Base-by-base conservation (phyloP, 2,797 vertebrate species). In the Poeciliopsis presidionis region DNA sequence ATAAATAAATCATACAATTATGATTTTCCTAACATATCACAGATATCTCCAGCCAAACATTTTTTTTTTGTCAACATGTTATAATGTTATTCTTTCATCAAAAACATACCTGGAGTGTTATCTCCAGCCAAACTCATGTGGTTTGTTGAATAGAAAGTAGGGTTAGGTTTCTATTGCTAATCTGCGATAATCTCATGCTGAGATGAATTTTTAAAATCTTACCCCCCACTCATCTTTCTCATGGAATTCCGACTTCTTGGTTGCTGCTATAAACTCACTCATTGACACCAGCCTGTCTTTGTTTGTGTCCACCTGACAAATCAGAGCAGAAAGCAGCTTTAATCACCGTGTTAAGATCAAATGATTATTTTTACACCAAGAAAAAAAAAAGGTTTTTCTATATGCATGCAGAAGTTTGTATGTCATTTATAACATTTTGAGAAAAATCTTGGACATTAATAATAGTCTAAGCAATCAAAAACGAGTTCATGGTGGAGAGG, bases 141-240 rank as follows among this genome's bases (percentile, higher is more conserved):
- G 39, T 25, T 41, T 69, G 43, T 25, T 65, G 63, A 11, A 61
- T 61, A 61, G 8, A 12, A 39, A 65, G 5, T 30, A 30, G 30
- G 30, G 30, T 30, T 30, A 30, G 30, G 30, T 30, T 30, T 30
- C 30, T 30, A 30, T 30, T 30, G 30, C 30, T 30, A 11, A 65
- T 20, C 7, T 51, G 49, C 1, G 49, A 7, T 51, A 51, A 3
- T 9, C 63, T 65, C 18, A 18, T 39, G 9, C 18, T 5, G 36
- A 61, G 28, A 33, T 33, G 30, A 61, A 33, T 28, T 16, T 63
- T 63, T 46, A 1, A 63, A 39, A 69, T 75, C 89, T 95, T 95
- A 98, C 98, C 97, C 98, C 97, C 97, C 97, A 98, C 88, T 95
- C 96, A 0, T 97, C 96, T 57, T 97, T 96, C 77, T 99, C 96